These are phyloP conservation scores for Dendrolimus houi DNA, from an alignment of 2,888 invertebrate genomes.

Conservation along the genomic window DNA sequence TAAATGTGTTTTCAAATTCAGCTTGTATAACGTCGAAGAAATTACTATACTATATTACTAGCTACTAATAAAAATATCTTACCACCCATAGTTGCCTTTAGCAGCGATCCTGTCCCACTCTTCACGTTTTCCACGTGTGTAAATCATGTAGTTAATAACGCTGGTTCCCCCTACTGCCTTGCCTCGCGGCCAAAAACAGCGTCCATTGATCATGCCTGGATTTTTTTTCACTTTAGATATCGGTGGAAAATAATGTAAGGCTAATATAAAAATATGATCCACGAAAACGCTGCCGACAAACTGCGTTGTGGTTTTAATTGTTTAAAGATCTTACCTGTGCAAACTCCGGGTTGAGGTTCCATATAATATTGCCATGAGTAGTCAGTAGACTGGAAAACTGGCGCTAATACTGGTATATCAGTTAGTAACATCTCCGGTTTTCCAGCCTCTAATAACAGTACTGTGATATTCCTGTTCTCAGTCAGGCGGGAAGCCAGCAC, in stretches of 20 bases:
- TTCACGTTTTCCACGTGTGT: conserved; percentile 82
- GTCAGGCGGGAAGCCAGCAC: conserved; percentile 69
- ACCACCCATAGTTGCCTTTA: conserved; percentile 85
- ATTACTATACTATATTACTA: too few species aligned
- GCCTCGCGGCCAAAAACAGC: conserved; percentile 71
- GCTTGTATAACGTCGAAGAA: too few species aligned
- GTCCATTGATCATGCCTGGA: conserved; percentile 45
- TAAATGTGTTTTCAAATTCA: too few species aligned
- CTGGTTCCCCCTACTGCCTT: conserved; percentile 77
- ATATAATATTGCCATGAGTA: conserved; percentile 85
- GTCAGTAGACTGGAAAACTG: conserved; percentile 76
- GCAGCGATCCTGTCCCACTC: conserved; percentile 84
- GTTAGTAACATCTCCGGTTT: conserved; percentile 67
- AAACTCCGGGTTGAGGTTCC: conserved; percentile 78
- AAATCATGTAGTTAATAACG: conserved; percentile 81
- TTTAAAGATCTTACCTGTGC: conserved; percentile 52
- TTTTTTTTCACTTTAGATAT: conserved; percentile 3
- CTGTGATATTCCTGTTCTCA: conserved; percentile 49
- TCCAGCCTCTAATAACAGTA: conserved; percentile 54
- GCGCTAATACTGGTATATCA: conserved; percentile 74
- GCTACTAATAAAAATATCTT: conserved; percentile 9
- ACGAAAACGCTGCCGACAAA: too few species aligned
- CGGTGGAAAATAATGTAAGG: too few species aligned
- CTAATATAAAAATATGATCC: too few species aligned
- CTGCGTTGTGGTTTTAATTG: too few species aligned